Percentiles rank a stretch among this genome's conserved stretches.
Evolutionary conservation across 2,888 invertebrate species (phyloP).

Genomic region (Archips crataeganus): DNA sequence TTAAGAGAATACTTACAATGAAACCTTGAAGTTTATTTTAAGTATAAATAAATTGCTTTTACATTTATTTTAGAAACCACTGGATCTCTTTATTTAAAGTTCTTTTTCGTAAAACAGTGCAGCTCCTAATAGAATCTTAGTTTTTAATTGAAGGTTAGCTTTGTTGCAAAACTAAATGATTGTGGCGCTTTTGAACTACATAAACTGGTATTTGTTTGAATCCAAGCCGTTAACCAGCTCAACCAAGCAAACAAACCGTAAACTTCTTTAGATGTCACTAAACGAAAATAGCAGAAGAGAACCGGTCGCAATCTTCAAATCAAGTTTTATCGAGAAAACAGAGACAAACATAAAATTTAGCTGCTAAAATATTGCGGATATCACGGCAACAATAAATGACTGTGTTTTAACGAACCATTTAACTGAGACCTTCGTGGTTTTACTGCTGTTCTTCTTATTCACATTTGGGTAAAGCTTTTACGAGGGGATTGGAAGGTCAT

Average conservation of each 20-base stretch:
- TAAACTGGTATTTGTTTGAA: background rate
- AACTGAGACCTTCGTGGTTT: slow-evolving; percentile 18
- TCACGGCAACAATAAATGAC: slow-evolving; percentile 22
- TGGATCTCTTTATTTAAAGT: background rate
- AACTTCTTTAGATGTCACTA: slow-evolving; percentile 10
- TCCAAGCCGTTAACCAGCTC: slow-evolving; percentile 11
- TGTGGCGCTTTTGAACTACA: slow-evolving; percentile 5
- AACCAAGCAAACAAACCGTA: slow-evolving; percentile 9
- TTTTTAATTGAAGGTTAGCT: slow-evolving; percentile 1
- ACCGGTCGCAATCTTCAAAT: slow-evolving; percentile 10
- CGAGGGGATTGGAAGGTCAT: slow-evolving; percentile 61
- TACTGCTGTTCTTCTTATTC: slow-evolving; percentile 5
- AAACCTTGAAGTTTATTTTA: background rate
- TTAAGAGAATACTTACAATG: background rate
- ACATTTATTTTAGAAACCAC: background rate
- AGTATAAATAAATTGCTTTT: background rate
- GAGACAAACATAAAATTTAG: slow-evolving; percentile 12
- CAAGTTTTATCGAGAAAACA: slow-evolving; percentile 39
- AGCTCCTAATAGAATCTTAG: background rate
- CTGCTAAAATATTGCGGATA: slow-evolving; percentile 20
- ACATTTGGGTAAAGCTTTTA: slow-evolving; percentile 13
- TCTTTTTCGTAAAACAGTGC: background rate
- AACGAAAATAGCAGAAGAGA: slow-evolving; percentile 16
- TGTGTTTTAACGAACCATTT: slow-evolving; percentile 18
- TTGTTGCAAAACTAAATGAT: background rate